Conservation (phyloP, 2,888 invertebrate species). For the Drosophila aldrichi region DNA sequence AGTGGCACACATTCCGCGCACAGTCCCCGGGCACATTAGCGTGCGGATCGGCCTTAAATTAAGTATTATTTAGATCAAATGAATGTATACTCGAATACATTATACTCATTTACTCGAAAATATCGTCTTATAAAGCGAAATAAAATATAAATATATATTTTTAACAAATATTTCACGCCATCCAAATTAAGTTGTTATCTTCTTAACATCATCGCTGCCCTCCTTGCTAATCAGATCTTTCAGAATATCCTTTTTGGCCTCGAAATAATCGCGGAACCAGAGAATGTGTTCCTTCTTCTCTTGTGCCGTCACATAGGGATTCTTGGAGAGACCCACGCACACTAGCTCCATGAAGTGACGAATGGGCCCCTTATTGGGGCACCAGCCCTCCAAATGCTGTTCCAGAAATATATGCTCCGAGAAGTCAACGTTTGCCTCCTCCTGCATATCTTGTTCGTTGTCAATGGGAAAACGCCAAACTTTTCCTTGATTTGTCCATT, state of each 20-base stretch:
- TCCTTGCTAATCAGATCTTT: conserved; percentile 82
- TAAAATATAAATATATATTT: conserved; percentile 53
- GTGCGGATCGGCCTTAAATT: conserved; percentile 55
- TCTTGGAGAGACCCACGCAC: conserved; percentile 96
- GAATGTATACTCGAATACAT: conserved; percentile 29
- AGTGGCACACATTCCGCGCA: conserved; percentile 66
- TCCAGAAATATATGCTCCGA: conserved; percentile 98
- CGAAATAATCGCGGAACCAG: conserved; percentile 97
- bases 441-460: conserved; percentile 94
- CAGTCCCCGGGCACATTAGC: conserved; percentile 50
- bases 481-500: conserved; percentile 97
- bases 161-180: conserved; percentile 65
- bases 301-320: conserved; percentile 94
- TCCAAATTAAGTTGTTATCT: conserved; percentile 47
- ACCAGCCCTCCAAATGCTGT: conserved; percentile 93
- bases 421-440: conserved; percentile 91
- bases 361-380: conserved; percentile 95
- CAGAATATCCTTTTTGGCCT: conserved; percentile 90
- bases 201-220: conserved; percentile 44
- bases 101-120: conserved; percentile 34
- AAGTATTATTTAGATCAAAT: conserved; percentile 58
- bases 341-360: conserved; percentile 99
- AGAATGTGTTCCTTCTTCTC: conserved; percentile 95
- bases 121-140: conserved; percentile 67
- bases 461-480: conserved; percentile 98